Percentiles rank a stretch among this genome's conserved stretches.
Conservation (phyloP, 2,113 vertebrate species). For the Coreoperca whiteheadi region DNA sequence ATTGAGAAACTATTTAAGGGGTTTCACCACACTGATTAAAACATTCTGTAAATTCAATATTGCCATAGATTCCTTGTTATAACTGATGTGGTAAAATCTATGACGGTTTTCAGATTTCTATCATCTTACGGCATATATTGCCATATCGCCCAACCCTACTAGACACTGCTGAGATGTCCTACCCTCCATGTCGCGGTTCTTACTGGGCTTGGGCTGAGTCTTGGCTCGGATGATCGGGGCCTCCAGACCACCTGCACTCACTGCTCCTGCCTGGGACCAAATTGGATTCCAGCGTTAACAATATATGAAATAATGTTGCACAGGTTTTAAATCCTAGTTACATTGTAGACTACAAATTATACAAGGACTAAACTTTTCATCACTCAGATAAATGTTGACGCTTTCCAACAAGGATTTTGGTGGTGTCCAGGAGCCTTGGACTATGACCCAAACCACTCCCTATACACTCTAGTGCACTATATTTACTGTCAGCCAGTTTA, state of each 20-base stretch:
- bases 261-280: slow-evolving; percentile 43
- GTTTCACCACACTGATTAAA: neutral
- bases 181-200: slow-evolving; percentile 81
- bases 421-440: neutral
- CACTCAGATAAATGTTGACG: too few relatives aligned
- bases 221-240: slow-evolving; percentile 20
- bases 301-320: neutral
- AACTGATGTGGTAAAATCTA: neutral
- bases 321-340: neutral
- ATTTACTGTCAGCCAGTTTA: too few relatives aligned
- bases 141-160: neutral
- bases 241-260: slow-evolving; percentile 24
- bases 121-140: neutral
- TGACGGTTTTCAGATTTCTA: neutral
- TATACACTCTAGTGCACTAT: neutral
- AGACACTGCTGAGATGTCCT: slow-evolving; percentile 46
- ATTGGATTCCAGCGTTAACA: neutral
- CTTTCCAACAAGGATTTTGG: neutral
- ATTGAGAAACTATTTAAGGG: neutral
- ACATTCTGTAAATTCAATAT: neutral
- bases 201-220: slow-evolving; percentile 68
- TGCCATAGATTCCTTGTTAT: neutral
- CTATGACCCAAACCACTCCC: neutral
- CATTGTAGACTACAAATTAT: neutral
- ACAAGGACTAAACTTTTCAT: neutral